Conservation (phyloP, 2,113 vertebrate species). For the Prionailurus bengalensis region DNA sequence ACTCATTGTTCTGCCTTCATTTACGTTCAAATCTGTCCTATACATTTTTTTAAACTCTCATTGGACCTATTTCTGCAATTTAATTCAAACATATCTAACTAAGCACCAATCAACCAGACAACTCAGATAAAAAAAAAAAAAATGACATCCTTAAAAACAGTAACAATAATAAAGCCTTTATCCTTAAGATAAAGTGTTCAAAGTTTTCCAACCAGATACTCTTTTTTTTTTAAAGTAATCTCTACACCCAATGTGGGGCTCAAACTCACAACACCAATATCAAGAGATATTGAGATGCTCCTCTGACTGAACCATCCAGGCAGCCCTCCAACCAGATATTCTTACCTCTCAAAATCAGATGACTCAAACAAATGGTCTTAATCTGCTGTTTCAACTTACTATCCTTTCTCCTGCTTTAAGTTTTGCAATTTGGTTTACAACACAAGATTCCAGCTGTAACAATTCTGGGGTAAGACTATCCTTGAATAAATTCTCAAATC, state of each 20-base stretch:
- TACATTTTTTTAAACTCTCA: slow-evolving; percentile 12
- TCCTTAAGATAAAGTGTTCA: neutral
- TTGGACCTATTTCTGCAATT: neutral
- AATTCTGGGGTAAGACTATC: slow-evolving; percentile 9
- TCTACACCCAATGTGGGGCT: no score
- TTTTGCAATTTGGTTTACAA: slow-evolving; percentile 21
- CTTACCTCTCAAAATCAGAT: slow-evolving; percentile 21
- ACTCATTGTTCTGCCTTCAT: neutral
- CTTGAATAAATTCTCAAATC: slow-evolving; percentile 12
- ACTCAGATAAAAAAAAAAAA: neutral
- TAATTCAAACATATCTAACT: neutral
- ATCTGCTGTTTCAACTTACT: neutral
- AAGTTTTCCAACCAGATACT: neutral
- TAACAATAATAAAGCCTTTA: neutral
- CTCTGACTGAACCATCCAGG: no score
- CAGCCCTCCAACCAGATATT: neutral
- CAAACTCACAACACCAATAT: no score
- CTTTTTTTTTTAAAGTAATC: no score
- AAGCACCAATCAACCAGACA: neutral
- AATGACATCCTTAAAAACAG: neutral
- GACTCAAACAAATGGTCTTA: slow-evolving; percentile 25
- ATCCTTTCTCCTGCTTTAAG: neutral
- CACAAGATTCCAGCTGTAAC: slow-evolving; percentile 14
- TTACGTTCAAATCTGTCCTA: neutral
- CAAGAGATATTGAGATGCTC: no score